Evolutionary conservation across 2,888 invertebrate genomes (phyloP), one percentile per base, ranked within the genome.

Genomic region (Leptura quadrifasciata): DNA sequence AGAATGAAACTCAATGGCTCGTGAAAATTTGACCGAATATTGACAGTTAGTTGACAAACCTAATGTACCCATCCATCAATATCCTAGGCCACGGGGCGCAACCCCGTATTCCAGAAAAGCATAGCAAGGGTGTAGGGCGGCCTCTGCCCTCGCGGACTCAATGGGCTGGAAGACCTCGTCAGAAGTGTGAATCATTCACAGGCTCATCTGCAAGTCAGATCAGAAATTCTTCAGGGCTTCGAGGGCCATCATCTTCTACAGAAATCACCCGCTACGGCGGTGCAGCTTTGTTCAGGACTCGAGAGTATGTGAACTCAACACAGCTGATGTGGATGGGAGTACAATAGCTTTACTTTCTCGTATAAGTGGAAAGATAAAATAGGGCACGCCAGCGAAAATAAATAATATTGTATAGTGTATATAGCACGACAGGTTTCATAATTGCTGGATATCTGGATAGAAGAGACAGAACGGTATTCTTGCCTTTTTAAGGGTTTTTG

Each of bases 151-250:
- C 81, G 82, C 83, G 81, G 67, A 83, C 82, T 86, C 86, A 87
- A 87, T 87, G 86, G 85, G 79, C 82, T 83, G 86, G 85, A 86
- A 86, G 85, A 81, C 84, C 85, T 84, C 85, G 84, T 83, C 83
- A 61, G 68, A 47, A 71, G 71, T 71, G 71, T 71, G 71, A 71
- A 71, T 71, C 71, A 71, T 71, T 52, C 80, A 60, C 79, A 71
- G 82, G 77, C 85, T 87, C 86, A 87, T 87, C 87, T 87, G 87
- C 87, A 87, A 87, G 86, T 87, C 86, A 86, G 83, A 87, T 87
- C 80, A 71, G 80, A 73, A 81, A 82, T 80, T 82, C 83, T 83
- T 84, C 81, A 84, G 81, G 77, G 83, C 58, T 81, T 85, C 72
- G 77, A 80, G 80, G 75, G 79, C 79, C 79, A 77, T 80, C 76